Evolutionary conservation across 2,797 vertebrate species (phyloP), one percentile per base, ranked within the genome.

Genomic region (Avahi laniger): DNA sequence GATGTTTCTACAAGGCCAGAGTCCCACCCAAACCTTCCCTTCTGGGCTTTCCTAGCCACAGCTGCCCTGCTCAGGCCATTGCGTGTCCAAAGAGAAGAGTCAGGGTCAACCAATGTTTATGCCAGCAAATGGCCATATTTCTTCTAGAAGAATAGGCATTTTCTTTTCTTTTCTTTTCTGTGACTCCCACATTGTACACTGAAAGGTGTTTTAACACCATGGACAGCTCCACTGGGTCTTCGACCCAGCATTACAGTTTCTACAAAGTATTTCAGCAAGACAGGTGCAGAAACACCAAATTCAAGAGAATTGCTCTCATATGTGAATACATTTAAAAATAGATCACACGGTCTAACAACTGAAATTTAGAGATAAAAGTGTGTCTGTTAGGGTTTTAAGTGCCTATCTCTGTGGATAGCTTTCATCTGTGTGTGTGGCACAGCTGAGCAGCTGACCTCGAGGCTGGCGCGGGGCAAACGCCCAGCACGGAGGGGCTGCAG

Each of bases 201-300:
- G 22, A 26, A 10, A 24, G 72, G 43, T 26, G 9, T 48, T 50
- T 14, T 6, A 7, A n/a, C 89, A 72, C 85, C 90, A 72, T 28
- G 69, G 92, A 92, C 94, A 90, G 92, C 61, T 7, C 81, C 50
- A 48, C 52, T 3, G 46, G 2, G 38, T 7, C 26, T 38, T 59
- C 5, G 7, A 65, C 52, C 24, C 7, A 20, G 22, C 35, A 3
- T 7, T 4, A 2, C 12, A 6, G 46, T 6, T 33, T 28, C 30
- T 20, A 7, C 43, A 54, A 46, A 84, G 57, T 50, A 38, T 38
- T 17, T 67, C 33, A 24, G 41, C 35, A 38, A 76, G 10, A 75
- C 13, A 26, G 38, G 15, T 8, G 52, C 15, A n/a, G 72, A 61
- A 57, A 52, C 65, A 35, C 2, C n/a, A 46, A 65, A 41, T 46